phyloP scores from a whole-genome alignment of 2,113 vertebrate genomes.

The Eulemur macaco region DNA sequence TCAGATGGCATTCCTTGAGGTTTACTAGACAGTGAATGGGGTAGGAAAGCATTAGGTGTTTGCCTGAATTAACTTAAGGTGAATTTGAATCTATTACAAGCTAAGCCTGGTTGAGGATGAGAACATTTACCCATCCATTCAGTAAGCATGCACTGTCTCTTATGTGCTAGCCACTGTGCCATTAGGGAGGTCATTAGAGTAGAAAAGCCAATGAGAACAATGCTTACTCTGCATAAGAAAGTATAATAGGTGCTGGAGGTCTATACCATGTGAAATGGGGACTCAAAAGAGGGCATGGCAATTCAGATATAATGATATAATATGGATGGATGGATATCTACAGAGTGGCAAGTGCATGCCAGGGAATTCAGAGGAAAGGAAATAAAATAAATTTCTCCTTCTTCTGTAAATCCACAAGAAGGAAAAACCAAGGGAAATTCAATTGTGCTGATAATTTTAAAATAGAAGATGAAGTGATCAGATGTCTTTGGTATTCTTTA shows the following conservation, averaged over 20 bases:
- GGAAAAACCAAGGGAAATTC: not conserved
- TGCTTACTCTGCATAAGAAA: not conserved
- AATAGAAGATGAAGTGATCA: not conserved
- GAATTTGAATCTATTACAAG: slow-evolving; percentile 1
- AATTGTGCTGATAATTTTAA: not conserved
- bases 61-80: not conserved
- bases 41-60: not conserved
- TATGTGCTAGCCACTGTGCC: not conserved
- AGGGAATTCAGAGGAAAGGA: not conserved
- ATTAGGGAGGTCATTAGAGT: not conserved
- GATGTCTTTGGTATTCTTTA: not conserved
- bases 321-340: not conserved
- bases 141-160: not conserved
- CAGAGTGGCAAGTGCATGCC: not conserved
- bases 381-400: not conserved
- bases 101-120: not conserved
- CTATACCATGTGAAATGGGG: not conserved
- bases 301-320: not conserved
- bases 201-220: not conserved
- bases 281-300: not conserved
- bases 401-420: not conserved
- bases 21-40: not conserved
- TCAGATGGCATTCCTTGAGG: not conserved
- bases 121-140: not conserved
- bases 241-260: not conserved